Evolutionary conservation across 2,888 invertebrate genomes (phyloP).

Genomic region (Erynnis tages): DNA sequence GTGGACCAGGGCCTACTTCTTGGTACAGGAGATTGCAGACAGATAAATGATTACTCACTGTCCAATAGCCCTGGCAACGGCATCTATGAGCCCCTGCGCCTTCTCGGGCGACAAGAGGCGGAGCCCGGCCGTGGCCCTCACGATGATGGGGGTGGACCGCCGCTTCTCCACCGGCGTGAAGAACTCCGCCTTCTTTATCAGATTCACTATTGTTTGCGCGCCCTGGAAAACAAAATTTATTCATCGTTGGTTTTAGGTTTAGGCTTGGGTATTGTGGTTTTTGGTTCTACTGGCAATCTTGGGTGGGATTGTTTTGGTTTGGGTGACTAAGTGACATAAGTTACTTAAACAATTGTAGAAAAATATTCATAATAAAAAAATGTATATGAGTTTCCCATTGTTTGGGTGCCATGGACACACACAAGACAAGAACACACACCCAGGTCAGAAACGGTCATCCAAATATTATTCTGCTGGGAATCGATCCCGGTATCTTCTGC

Average conservation of each 20-base stretch:
- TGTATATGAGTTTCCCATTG: too few species aligned
- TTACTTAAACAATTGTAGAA: too few species aligned
- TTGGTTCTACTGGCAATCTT: too few species aligned
- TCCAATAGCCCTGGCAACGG: slow-evolving; percentile 85
- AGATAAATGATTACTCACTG: slow-evolving; percentile 73
- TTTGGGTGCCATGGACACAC: too few species aligned
- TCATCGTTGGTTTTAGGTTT: too few species aligned
- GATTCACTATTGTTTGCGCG: slow-evolving; percentile 85
- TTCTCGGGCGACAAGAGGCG: slow-evolving; percentile 58
- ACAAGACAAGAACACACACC: not conserved
- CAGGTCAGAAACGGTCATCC: not conserved
- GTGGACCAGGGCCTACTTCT: too few species aligned
- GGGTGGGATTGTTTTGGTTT: too few species aligned
- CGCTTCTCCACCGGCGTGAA: slow-evolving; percentile 90
- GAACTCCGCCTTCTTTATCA: slow-evolving; percentile 88
- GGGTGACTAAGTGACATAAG: too few species aligned
- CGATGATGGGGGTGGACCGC: slow-evolving; percentile 88
- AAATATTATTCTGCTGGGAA: too few species aligned
- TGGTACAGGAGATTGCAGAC: too few species aligned
- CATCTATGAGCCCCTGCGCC: slow-evolving; percentile 84
- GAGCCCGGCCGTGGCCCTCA: slow-evolving; percentile 96
- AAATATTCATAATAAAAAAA: slow-evolving; percentile 29
- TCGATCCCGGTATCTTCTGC: too few species aligned
- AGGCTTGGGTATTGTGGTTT: too few species aligned
- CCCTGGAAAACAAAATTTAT: slow-evolving; percentile 83